Base-by-base conservation (phyloP, 2,797 vertebrate species). In the Sebastes hubbsi region DNA sequence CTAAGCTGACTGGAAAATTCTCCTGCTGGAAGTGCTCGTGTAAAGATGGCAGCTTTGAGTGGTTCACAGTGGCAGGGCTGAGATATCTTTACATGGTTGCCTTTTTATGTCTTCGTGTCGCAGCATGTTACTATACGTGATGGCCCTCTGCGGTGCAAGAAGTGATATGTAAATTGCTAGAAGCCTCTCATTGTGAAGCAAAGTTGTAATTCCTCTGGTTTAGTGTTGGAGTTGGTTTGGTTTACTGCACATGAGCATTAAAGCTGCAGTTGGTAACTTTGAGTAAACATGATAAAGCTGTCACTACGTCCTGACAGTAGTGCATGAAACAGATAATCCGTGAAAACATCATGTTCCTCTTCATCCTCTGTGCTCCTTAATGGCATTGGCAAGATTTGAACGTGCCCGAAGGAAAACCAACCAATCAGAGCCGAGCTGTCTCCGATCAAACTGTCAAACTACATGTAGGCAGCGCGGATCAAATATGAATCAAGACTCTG, bases 21-120 rank as follows among this genome's bases (percentile, higher is more conserved):
- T 77, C 75, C 75, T 24, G 12, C 63, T 75, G 75, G 65, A 78
- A 71, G 63, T 29, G 60, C 66, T 59, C 14, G 20, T 58, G 59
- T 63, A 54, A 66, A 73, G 62, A 64, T 22, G 54, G 49, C 59
- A 49, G 63, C 70, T 81, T 68, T 13, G 16, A 67, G n/a, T 72
- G 54, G 56, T 29, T 78, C 55, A 34, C 52, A 58, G 71, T 34
- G 22, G 80, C 20, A 54, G 18, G 29, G 25, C 79, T 49, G 67
- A 83, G 63, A 73, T 34, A 34, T 75, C 42, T 61, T 67, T 61
- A 79, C 66, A 61, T n/a, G 29, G 78, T 58, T 60, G 52, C 58
- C 30, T 73, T 86, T 86, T 85, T 49, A 72, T 77, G 73, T 61
- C 72, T 86, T 79, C 30, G 64, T 75, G 73, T 61, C 72, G 60